These are phyloP conservation scores for Osedax fenrisi DNA, from an alignment of 2,888 invertebrate species.

Conservation along the genomic window DNA sequence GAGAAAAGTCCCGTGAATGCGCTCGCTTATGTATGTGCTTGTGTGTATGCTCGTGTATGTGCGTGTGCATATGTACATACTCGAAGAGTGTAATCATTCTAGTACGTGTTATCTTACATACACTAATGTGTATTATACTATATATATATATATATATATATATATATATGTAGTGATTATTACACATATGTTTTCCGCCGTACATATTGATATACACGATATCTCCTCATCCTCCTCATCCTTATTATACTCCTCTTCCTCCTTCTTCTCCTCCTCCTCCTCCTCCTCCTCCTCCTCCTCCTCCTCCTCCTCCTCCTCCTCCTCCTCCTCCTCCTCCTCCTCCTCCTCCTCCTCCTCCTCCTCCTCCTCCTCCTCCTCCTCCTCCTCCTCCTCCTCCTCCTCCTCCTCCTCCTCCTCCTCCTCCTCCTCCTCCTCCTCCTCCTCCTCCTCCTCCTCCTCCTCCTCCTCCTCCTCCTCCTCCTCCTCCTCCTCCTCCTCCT, in stretches of 20 bases:
- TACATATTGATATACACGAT: no score
- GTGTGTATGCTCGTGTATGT: not conserved
- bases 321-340: not conserved
- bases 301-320: constrained; percentile 22
- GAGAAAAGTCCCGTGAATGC: no score
- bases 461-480: not conserved
- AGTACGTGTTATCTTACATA: no score
- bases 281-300: constrained; percentile 14
- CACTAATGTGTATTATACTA: no score
- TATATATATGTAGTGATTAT: no score
- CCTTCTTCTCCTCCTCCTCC: constrained; percentile 8
- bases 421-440: not conserved
- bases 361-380: not conserved
- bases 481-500: not conserved
- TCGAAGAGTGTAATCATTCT: not conserved
- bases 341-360: not conserved
- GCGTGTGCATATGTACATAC: not conserved
- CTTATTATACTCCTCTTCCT: no score
- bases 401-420: not conserved
- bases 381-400: not conserved
- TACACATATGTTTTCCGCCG: no score
- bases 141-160: no score
- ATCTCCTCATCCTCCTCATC: not conserved
- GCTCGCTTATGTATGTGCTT: not conserved
- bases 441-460: not conserved